Evolutionary conservation across 1,140 invertebrate genomes (phyloP), one percentile per base, ranked within the genome.

Genomic region (Drosophila grimshawi): DNA sequence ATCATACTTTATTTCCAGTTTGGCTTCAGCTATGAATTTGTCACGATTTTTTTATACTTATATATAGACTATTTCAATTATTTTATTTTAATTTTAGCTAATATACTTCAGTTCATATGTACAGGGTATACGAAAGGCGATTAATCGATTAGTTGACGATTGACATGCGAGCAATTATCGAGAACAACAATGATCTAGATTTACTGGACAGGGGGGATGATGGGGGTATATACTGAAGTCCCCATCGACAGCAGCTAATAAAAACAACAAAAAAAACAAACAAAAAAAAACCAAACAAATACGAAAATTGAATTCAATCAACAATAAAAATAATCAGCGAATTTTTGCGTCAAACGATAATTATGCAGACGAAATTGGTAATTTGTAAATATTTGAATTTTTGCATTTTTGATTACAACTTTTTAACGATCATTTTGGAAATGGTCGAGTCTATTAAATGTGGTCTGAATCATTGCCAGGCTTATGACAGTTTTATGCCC

Each of bases 71-170:
- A 19, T 19, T 19, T 19, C 19, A 19, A 19, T 19, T 19, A 19
- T 19, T 19, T 19, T 19, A 19, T 19, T 19, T 19, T 19, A 19
- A 19, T 19, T 19, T 19, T 1, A 19, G 19, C 7, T 37, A 5
- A 7, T 5, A 2, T 37, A 37, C 5, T 1, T 3, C 39, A 6
- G 5, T 8, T 5, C n/a, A 7, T 32, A 19, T 6, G 32, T 39
- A 33, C 55, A 41, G 55, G 55, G 48, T 52, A 72, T 46, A 7
- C 8, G 37, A 66, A 4, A 39, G 64, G 64, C 82, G 65, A 79
- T 79, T 68, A 86, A 88, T 81, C 76, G 79, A 86, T 81, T 86
- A 63, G 74, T 60, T 81, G 69, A 70, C 64, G 68, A 78, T 61
- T 78, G 82, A 80, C 78, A 86, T 64, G 55, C 60, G 66, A 8